Evolutionary conservation across 2,797 vertebrate genomes (phyloP), one percentile per base, ranked within the genome.

Genomic region (Chromis chromis): DNA sequence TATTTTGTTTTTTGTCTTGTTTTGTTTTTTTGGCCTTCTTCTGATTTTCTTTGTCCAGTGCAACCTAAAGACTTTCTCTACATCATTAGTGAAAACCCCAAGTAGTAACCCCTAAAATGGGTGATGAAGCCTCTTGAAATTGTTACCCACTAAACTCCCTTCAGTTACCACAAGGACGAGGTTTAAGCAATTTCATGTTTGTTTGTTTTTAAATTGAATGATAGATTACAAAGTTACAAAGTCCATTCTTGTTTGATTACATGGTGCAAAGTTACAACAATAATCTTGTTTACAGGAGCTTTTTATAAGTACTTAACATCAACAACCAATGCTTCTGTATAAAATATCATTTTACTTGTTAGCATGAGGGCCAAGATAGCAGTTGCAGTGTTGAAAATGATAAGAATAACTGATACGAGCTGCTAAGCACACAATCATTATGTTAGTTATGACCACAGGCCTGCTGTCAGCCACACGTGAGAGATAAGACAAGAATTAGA

Each of bases 401-500:
- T 54, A 70, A 64, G 25, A 2, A n/a, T 25, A 28, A 33, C 73
- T 52, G 59, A 80, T 86, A 67, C 83, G 57, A 81, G 16, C 33
- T 5, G 4, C 16, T 31, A 16, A 21, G 9, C 39, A 64, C 31
- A 6, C 1, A 1, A 10, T 14, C 27, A 28, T 76, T 74, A 54
- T 70, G 19, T 65, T 68, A 40, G 21, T 75, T 64, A 63, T 66
- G 57, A 64, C 69, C 65, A 13, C 53, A 76, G 60, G 50, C 16
- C 0, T 28, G 48, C 40, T 1, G 19, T 52, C 13, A 3, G n/a
- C n/a, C 22, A 72, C 70, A 73, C 6, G 0, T 65, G 40, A 70
- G 39, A 0, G 42, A 85, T 79, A 65, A 84, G 64, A 69, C 5
- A 31, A 16, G 14, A 6, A 4, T 60, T 1, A 0, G 21, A 55